Conservation (phyloP, 2,113 vertebrate species). For the Baryphthengus martii region DNA sequence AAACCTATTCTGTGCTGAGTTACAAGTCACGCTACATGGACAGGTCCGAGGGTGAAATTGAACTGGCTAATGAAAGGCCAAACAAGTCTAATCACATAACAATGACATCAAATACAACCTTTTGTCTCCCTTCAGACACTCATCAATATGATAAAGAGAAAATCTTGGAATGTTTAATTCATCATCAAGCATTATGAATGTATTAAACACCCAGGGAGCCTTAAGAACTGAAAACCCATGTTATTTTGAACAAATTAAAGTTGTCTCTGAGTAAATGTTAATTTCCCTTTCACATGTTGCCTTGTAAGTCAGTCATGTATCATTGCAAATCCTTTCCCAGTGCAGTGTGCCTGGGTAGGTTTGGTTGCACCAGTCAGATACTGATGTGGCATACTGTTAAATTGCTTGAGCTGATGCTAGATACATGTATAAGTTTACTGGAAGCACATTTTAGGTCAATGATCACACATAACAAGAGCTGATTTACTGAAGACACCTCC, state of each 20-base stretch:
- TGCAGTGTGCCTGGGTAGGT: background rate
- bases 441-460: background rate
- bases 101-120: background rate
- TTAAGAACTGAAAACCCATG: background rate
- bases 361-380: background rate
- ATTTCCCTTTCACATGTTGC: background rate
- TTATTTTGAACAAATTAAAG: constrained; percentile 1
- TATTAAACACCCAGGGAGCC: background rate
- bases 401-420: background rate
- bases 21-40: background rate
- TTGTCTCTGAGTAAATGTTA: background rate
- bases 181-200: background rate
- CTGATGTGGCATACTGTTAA: background rate
- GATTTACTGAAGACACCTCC: background rate
- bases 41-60: background rate
- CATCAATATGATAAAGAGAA: background rate
- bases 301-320: background rate
- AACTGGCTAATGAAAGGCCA: constrained; percentile 9
- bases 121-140: background rate
- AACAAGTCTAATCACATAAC: background rate
- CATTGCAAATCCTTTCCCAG: background rate
- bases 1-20: constrained; percentile 9
- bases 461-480: background rate
- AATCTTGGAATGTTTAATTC: background rate
- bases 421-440: background rate